Evolutionary conservation across 1,140 invertebrate genomes (phyloP).

Genomic region (Caerostris darwini): DNA sequence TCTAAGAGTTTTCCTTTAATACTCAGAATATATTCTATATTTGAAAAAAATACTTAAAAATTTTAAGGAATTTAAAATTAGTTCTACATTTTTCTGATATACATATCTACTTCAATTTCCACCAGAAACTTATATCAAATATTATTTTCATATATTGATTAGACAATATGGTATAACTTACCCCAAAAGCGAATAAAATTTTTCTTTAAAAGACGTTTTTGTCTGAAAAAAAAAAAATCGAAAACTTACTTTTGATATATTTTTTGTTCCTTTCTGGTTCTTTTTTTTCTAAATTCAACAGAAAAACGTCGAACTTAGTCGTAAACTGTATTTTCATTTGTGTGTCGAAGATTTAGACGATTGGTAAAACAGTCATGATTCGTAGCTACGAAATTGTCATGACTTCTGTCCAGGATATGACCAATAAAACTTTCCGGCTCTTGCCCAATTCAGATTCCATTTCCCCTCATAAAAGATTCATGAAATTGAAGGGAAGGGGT

Average conservation of each 20-base stretch:
- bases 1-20: no score
- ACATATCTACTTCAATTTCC: no score
- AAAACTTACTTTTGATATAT: neutral
- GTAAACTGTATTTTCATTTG: constrained; percentile 57
- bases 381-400: constrained; percentile 43
- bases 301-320: constrained; percentile 31
- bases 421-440: constrained; percentile 66
- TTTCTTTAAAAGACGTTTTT: neutral
- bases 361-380: constrained; percentile 65
- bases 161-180: neutral
- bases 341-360: constrained; percentile 29
- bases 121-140: no score
- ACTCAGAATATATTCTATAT: no score
- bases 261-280: neutral
- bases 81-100: no score
- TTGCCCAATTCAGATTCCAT: constrained; percentile 66
- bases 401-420: constrained; percentile 58
- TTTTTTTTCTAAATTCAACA: constrained; percentile 9
- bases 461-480: constrained; percentile 70
- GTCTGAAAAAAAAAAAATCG: neutral
- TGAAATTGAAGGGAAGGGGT: constrained; percentile 27
- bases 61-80: no score
- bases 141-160: neutral
- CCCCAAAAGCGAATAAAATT: neutral
- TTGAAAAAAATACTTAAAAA: no score